phyloP scores from a whole-genome alignment of 1,140 invertebrate species.

The Scaptomyza pallida region DNA sequence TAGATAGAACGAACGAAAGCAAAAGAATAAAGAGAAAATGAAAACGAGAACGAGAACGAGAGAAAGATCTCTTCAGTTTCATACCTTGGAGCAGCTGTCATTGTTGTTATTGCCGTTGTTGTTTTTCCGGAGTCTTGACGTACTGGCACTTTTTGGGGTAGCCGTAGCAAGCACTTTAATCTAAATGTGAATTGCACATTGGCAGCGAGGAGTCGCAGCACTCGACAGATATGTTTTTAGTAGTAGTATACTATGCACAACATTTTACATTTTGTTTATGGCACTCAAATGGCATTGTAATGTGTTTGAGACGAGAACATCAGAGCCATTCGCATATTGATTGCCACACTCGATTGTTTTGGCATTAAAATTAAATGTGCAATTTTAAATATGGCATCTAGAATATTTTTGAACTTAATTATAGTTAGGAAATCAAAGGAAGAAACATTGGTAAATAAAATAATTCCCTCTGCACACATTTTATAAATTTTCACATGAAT shows the following conservation, averaged over 20 bases:
- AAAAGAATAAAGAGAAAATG: neutral
- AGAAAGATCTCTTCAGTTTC: slow-evolving; percentile 6
- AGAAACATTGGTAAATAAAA: too few relatives aligned
- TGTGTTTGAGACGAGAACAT: slow-evolving; percentile 1
- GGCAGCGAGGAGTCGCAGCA: slow-evolving; percentile 20
- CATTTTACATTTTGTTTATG: slow-evolving; percentile 69
- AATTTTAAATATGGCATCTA: neutral
- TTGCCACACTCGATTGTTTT: slow-evolving; percentile 43
- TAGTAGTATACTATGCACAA: slow-evolving; percentile 19
- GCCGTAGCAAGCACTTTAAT: slow-evolving; percentile 64
- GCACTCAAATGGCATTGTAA: slow-evolving; percentile 59
- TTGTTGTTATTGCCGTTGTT: slow-evolving; percentile 16
- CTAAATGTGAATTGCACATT: slow-evolving; percentile 52
- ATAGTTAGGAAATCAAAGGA: too few relatives aligned
- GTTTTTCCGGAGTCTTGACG: slow-evolving; percentile 43
- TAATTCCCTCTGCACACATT: too few relatives aligned
- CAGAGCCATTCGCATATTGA: slow-evolving; percentile 40
- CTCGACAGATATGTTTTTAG: slow-evolving; percentile 23
- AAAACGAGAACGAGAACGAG: too few relatives aligned
- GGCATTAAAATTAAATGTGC: slow-evolving; percentile 38
- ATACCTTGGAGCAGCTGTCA: slow-evolving; percentile 58
- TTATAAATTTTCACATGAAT: too few relatives aligned
- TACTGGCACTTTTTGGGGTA: slow-evolving; percentile 70
- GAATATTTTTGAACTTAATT: neutral
- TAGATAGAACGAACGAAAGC: slow-evolving; percentile 9